These are phyloP conservation scores for Phorcus lineatus DNA, from an alignment of 2,888 invertebrate species.

Conservation along the genomic window DNA sequence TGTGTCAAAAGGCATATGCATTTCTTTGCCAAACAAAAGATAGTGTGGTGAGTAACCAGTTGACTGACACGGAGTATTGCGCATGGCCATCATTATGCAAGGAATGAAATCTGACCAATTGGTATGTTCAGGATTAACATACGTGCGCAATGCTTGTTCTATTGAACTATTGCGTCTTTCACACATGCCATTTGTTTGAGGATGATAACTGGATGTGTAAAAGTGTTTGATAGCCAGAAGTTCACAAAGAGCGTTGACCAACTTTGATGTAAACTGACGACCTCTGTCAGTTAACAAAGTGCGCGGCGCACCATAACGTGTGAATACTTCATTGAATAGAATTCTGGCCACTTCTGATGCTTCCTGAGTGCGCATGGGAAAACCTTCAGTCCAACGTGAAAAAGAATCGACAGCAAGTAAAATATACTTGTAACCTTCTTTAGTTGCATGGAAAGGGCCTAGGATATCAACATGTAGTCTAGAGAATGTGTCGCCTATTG, in stretches of 20 bases:
- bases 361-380: slow-evolving; percentile 43
- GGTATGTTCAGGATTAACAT: slow-evolving; percentile 36
- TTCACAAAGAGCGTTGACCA: slow-evolving; percentile 43
- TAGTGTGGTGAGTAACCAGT: slow-evolving; percentile 42
- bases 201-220: slow-evolving; percentile 43
- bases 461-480: slow-evolving; percentile 43
- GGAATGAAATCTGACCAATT: slow-evolving; percentile 43
- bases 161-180: slow-evolving; percentile 44
- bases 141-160: slow-evolving; percentile 38
- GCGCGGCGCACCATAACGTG: slow-evolving; percentile 44
- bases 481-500: slow-evolving; percentile 29
- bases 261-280: slow-evolving; percentile 40
- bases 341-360: slow-evolving; percentile 41
- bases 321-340: slow-evolving; percentile 43
- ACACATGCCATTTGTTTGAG: slow-evolving; percentile 42
- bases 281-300: slow-evolving; percentile 45
- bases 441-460: slow-evolving; percentile 36
- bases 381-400: slow-evolving; percentile 43
- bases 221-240: slow-evolving; percentile 40
- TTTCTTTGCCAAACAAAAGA: slow-evolving; percentile 43
- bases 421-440: slow-evolving; percentile 81
- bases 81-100: slow-evolving; percentile 45
- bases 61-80: slow-evolving; percentile 39
- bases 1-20: slow-evolving; percentile 40
- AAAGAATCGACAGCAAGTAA: slow-evolving; percentile 42